A percentile compares a stretch with the other conserved stretches of the same genome.
Conservation (phyloP, 1,140 invertebrate species). For the Lepidotrigona ventralis region DNA sequence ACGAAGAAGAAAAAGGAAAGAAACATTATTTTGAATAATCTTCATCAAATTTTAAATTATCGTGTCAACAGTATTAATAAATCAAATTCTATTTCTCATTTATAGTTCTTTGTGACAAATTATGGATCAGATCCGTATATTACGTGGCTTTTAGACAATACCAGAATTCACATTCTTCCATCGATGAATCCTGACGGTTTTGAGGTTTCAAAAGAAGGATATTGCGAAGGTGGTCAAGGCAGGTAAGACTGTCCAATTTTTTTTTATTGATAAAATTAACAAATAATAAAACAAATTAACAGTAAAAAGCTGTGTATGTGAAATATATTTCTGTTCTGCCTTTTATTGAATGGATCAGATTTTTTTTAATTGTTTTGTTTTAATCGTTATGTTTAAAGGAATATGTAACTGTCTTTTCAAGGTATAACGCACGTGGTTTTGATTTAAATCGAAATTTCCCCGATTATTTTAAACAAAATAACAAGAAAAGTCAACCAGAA, state of each 20-base stretch:
- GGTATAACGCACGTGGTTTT: conserved; percentile 92
- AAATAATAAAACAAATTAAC: neutral
- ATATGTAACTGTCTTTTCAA: conserved; percentile 73
- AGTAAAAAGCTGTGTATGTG: neutral
- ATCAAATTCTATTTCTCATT: conserved; percentile 59
- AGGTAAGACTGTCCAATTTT: conserved; percentile 80
- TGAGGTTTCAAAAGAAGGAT: conserved; percentile 91
- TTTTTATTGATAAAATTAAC: neutral
- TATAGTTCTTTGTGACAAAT: conserved; percentile 89
- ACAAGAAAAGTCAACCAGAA: conserved; percentile 92
- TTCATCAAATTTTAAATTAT: neutral
- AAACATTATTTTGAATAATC: neutral
- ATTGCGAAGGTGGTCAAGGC: conserved; percentile 91
- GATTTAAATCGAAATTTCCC: conserved; percentile 96
- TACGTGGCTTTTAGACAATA: conserved; percentile 93
- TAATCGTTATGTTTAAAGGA: neutral
- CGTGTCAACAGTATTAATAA: neutral
- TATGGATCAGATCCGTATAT: conserved; percentile 90
- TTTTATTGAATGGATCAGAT: neutral
- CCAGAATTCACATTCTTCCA: conserved; percentile 94
- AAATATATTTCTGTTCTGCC: neutral
- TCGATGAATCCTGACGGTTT: conserved; percentile 96
- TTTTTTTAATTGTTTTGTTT: neutral
- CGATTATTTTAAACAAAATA: conserved; percentile 94
- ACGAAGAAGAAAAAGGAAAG: no score